Base-by-base conservation (phyloP, 2,113 vertebrate genomes). In the Engraulis encrasicolus region DNA sequence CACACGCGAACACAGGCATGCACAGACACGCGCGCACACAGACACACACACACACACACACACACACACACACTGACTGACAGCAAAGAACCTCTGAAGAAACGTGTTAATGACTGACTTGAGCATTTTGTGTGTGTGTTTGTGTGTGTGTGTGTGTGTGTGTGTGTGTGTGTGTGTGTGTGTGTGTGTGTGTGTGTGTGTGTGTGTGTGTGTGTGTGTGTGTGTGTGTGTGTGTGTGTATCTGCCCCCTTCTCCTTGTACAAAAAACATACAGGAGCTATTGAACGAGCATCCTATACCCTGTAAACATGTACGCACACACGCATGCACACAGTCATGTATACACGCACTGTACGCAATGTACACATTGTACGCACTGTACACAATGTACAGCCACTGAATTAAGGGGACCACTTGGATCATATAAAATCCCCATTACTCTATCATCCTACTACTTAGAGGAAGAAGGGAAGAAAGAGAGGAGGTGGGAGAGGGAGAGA, bases 341-440 rank as follows among this genome's bases (percentile, higher is more conserved):
- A n/a, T n/a, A n/a, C n/a, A n/a, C n/a, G n/a, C n/a, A n/a, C n/a
- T n/a, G n/a, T n/a, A n/a, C n/a, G n/a, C n/a, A n/a, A n/a, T n/a
- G n/a, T n/a, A n/a, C n/a, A n/a, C n/a, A n/a, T n/a, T n/a, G n/a
- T n/a, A n/a, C n/a, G n/a, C n/a, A n/a, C n/a, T n/a, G n/a, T n/a
- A n/a, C n/a, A n/a, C n/a, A n/a, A n/a, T n/a, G n/a, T n/a, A n/a
- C n/a, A n/a, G 50, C 66, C 31, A 71, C 66, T 84, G 87, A 87
- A 86, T 85, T 81, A 89, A 82, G 83, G 85, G 50, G 79, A 80
- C 81, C 81, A 86, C 85, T 85, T 88, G n/a, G n/a, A n/a, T n/a
- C 40, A 45, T 85, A 88, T 61, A 71, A 85, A 89, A 81, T 78
- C 79, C 84, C 87, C 84, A 89, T 89, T 89, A 85, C 87, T 82